These are phyloP conservation scores for Alethe castanea DNA, from an alignment of 2,113 vertebrate species.

Conservation along the genomic window DNA sequence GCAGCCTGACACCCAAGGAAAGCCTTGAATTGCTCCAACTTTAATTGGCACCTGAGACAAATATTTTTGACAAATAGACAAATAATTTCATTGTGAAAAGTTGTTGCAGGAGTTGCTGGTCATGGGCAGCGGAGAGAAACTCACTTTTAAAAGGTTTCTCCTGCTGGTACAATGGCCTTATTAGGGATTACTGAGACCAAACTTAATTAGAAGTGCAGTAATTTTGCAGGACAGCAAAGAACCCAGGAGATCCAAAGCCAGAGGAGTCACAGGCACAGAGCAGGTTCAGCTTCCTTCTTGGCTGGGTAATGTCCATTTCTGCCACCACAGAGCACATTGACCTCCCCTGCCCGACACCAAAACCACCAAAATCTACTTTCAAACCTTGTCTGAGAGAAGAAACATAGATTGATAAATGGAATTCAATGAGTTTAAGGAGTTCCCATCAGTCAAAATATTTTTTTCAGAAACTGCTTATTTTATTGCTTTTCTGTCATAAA, in stretches of 20 bases:
- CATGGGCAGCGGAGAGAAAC: background rate
- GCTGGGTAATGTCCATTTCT: background rate
- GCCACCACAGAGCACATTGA: rapidly evolving
- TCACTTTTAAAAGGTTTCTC: background rate
- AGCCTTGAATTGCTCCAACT: background rate
- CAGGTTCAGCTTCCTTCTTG: background rate
- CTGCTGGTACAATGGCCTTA: background rate
- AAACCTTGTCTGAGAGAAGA: background rate
- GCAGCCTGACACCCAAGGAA: background rate
- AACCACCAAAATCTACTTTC: background rate
- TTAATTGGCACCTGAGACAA: background rate
- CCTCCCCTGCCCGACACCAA: rapidly evolving
- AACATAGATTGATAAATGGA: background rate
- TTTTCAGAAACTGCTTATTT: background rate
- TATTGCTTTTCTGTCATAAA: background rate
- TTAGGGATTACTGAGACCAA: background rate
- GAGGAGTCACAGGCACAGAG: background rate
- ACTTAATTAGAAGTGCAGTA: background rate
- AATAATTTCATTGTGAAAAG: background rate
- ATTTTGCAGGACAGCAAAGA: background rate
- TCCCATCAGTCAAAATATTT: background rate
- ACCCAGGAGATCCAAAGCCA: background rate
- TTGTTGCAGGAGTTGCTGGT: background rate
- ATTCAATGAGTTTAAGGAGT: background rate
- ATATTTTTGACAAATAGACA: background rate